Evolutionary conservation across 2,113 vertebrate species (phyloP).

Genomic region (Labrus mixtus): DNA sequence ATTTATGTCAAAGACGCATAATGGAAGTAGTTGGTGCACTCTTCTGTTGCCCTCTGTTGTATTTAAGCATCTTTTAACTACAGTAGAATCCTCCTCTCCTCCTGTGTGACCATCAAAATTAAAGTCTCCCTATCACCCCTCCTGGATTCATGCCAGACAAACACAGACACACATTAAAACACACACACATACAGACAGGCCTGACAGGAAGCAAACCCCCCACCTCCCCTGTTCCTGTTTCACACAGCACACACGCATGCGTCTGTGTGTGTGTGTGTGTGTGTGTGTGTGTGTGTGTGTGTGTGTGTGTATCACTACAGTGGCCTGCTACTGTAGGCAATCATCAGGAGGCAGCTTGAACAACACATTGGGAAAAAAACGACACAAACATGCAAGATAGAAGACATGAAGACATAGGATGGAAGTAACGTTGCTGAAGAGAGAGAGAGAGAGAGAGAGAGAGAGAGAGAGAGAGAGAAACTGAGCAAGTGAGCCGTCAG

Average conservation of each 20-base stretch:
- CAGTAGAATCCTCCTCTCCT: neutral
- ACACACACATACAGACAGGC: conserved; percentile 20
- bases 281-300: conserved; percentile 22
- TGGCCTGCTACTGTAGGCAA: conserved; percentile 43
- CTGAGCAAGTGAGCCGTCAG: neutral
- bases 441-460: conserved; percentile 22
- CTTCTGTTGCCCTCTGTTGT: neutral
- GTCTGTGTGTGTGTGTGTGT: conserved; percentile 19
- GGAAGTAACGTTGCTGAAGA: conserved; percentile 36
- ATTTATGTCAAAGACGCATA: too few species aligned
- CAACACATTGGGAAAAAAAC: conserved; percentile 28
- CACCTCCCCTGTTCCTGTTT: conserved; percentile 64
- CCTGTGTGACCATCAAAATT: conserved; percentile 22
- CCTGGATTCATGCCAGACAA: conserved; percentile 36
- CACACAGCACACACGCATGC: conserved; percentile 33
- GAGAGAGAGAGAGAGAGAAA: conserved; percentile 6
- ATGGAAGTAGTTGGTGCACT: too few species aligned
- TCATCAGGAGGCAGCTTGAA: conserved; percentile 10
- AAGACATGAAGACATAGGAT: conserved; percentile 37
- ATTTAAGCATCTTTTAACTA: conserved; percentile 6
- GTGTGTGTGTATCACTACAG: neutral
- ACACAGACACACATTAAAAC: conserved; percentile 31
- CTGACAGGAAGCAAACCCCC: conserved; percentile 67
- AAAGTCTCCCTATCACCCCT: conserved; percentile 2
- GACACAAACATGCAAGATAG: conserved; percentile 17